Base-by-base conservation (phyloP, 35 echinoderm and acorn worm species). In the Ophiothrix spiculata region DNA sequence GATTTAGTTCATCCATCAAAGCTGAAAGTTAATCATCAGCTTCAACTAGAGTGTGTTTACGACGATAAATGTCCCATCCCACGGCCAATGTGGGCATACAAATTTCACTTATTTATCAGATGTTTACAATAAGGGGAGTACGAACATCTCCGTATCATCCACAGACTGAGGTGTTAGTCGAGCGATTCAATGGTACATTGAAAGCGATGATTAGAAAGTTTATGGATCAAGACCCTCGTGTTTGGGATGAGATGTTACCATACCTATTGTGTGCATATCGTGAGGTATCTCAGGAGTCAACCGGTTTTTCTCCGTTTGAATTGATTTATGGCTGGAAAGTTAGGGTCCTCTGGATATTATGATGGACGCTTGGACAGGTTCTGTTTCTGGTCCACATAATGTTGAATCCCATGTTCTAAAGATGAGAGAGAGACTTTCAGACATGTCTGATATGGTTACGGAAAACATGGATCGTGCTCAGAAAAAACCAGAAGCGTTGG, bases 131-230 rank as follows among this genome's bases (percentile, higher is more conserved):
- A 4, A 39, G 39, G 25, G 46, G 77, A 21, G 15, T 87, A 25
- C 46, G 13, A 1, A 87, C 75, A 34, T 42, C 86, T 4, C 74
- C 81, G 69, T 89, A 89, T 77, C 80, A 89, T 83, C 91, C 79
- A 38, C 74, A 84, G 45, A 42, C 79, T 15, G 89, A 85, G 74
- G 81, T 80, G 0, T 77, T 83, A 31, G 87, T 94, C 0, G 88
- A 90, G 39, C 56, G 75, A 13, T 94, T 86, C 23, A 90, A 78
- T 78, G 77, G 77, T 32, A 86, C 92, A 19, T 79, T 90, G 56
- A 94, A 94, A 42, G 35, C 54, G 1, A 86, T 94, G 76, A 54
- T 88, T 6, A 46, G 38, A 12, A 33, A 19, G 49, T 63, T 80
- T 32, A 28, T 36, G 12, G 76, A 32, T 46, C n/a, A 89, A 25